These are phyloP conservation scores for Pristionchus arcanus DNA, from an alignment of 2,888 invertebrate species.

Conservation along the genomic window DNA sequence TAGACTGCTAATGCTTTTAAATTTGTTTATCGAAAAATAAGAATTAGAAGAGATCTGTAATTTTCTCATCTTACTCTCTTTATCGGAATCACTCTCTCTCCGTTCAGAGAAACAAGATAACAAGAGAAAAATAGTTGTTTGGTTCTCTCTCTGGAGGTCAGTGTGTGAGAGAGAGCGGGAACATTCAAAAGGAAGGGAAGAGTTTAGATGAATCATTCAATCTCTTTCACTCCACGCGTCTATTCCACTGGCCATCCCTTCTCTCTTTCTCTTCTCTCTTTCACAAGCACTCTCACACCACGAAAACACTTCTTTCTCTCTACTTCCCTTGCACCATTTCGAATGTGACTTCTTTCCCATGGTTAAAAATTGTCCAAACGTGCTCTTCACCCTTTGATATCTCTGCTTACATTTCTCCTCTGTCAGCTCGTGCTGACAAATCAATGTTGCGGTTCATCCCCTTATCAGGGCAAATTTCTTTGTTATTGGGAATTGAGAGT, in stretches of 20 bases:
- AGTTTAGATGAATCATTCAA: slow-evolving; percentile 1
- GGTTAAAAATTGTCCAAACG: background rate
- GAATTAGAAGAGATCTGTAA: background rate
- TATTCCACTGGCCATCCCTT: background rate
- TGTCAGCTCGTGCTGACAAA: slow-evolving; percentile 26
- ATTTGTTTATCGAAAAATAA: background rate
- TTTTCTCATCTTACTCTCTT: background rate
- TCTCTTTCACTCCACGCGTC: background rate
- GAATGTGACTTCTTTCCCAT: background rate
- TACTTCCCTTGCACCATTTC: background rate
- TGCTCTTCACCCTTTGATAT: background rate
- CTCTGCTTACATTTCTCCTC: background rate
- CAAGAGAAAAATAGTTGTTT: background rate
- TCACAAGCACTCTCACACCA: slow-evolving; percentile 9
- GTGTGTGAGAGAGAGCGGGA: background rate
- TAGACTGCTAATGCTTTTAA: background rate
- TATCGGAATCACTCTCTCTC: background rate
- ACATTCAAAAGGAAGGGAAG: slow-evolving; percentile 12
- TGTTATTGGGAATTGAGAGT: background rate
- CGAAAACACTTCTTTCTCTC: slow-evolving; percentile 2
- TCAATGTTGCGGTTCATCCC: background rate
- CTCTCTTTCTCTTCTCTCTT: slow-evolving; percentile 38
- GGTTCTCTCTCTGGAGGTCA: background rate
- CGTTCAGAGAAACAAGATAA: background rate
- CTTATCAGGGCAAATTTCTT: slow-evolving; percentile 19